Evolutionary conservation across 2,113 vertebrate genomes (phyloP), one percentile per base, ranked within the genome.

Genomic region (Haliaeetus leucogaster): DNA sequence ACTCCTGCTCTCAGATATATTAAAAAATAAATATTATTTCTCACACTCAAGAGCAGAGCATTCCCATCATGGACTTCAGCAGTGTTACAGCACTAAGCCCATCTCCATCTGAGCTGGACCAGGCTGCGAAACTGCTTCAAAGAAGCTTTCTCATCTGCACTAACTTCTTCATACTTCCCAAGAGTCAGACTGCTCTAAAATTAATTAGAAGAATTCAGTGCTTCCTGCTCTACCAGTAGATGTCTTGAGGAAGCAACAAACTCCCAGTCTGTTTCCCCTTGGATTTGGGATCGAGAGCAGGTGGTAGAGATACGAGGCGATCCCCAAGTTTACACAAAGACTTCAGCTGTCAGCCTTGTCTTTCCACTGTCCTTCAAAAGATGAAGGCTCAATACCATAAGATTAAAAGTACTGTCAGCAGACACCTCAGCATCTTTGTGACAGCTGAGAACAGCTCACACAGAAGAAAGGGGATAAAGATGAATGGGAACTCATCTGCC

Each of bases 261-360:
- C n/a, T 78, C n/a, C 11, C 30, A 61, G 6, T 17, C 38, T 79
- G n/a, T 15, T 25, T 63, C 27, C 12, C 30, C 18, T 65, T 38
- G 30, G 20, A 86, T 65, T 3, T 66, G 55, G 38, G 84, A 87
- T 26, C 0, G 0, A 70, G 23, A 78, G 17, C 1, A 7, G 16
- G 10, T 13, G 50, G 16, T 45, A 76, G 32, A 59, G 34, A 78
- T 5, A 61, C 2, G 2, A 89, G 23, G 25, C 1, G 3, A 68
- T 34, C 11, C 34, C 27, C 27, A 74, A 34, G 27, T 48, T 65
- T 40, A 82, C 40, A 61, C 10, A 68, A 72, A 77, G 7, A 55
- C 14, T 87, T 92, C 59, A 63, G 29, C 63, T 40, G 20, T 36
- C 63, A 47, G 40, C 23, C 48, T 68, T 38, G 10, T 55, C n/a